Evolutionary conservation across 1,140 invertebrate genomes (phyloP), one percentile per base, ranked within the genome.

Genomic region (Camponotus floridanus): DNA sequence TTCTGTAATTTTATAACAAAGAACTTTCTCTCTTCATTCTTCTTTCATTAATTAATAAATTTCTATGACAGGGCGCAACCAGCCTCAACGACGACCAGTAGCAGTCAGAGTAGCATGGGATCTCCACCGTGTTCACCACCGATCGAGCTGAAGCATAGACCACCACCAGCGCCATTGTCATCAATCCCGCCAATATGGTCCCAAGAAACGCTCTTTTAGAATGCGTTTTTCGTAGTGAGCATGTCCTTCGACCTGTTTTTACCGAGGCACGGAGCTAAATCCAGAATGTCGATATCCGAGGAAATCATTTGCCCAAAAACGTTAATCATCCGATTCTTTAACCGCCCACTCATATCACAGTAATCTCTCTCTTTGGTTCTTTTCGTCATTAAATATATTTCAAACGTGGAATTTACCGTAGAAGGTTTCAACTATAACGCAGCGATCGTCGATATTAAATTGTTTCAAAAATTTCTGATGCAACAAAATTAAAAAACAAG

Each of bases 121-220:
- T 92, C 94, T 70, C 92, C 93, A 85, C 93, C 93, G 81, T 91
- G 91, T 91, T 92, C 93, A 85, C 89, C 92, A 88, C 92, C 92
- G 68, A 94, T 95, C 88, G 94, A 95, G 83, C 90, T 95, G 61
- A 94, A 91, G 86, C 93, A 94, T 57, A 92, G 92, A 91, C 93
- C 92, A 76, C 87, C 88, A 13, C 90, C 91, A 64, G 84, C 92
- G 33, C 91, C 92, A 73, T 88, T 92, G 51, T 86, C 92, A 78
- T 89, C 93, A 42, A 86, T 91, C 65, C 93, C 93, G 73, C 92
- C 93, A 31, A 88, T 91, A 59, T 94, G 93, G 93, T 94, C 93
- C 55, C 93, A 94, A 67, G 94, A 94, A 91, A 94, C 94, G 31
- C 93, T 94, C 78, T 95, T 95, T 86, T 95, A 94, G 85, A 79